phyloP scores from a whole-genome alignment of 2,888 invertebrate species.

The Pomacea canaliculata region DNA sequence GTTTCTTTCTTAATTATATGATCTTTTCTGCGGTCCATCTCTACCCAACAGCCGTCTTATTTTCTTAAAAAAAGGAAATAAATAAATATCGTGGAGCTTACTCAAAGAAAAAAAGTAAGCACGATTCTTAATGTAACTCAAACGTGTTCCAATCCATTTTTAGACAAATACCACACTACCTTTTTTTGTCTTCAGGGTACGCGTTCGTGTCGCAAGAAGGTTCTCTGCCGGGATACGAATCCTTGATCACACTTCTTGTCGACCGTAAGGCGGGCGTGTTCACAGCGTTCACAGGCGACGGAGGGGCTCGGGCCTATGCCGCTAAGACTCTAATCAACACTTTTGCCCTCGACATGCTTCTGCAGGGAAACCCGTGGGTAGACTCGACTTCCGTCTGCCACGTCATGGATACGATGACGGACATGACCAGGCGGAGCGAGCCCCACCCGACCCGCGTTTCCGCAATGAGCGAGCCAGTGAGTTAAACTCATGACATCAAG shows the following conservation, averaged over 20 bases:
- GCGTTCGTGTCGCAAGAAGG: slow-evolving; percentile 39
- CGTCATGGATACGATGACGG: slow-evolving; percentile 26
- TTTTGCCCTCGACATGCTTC: slow-evolving; percentile 32
- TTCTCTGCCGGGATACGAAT: slow-evolving; percentile 39
- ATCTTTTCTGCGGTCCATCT: no score
- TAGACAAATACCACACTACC: no score
- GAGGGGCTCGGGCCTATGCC: slow-evolving; percentile 29
- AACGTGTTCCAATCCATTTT: no score
- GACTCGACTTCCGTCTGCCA: slow-evolving; percentile 21
- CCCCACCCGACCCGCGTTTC: neutral
- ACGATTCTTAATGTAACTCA: no score
- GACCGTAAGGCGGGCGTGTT: slow-evolving; percentile 31
- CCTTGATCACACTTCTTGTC: slow-evolving; percentile 36
- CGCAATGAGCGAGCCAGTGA: neutral
- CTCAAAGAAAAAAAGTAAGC: no score
- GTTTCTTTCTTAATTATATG: no score
- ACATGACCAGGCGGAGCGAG: slow-evolving; percentile 16
- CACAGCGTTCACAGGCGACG: slow-evolving; percentile 29
- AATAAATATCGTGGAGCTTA: no score
- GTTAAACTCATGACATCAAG: neutral
- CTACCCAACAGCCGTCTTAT: no score
- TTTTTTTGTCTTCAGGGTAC: slow-evolving; percentile 27
- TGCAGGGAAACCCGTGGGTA: slow-evolving; percentile 28
- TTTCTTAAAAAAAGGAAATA: no score
- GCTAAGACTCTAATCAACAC: slow-evolving; percentile 35